Conservation (phyloP, 2,113 vertebrate species). For the Tenrec ecaudatus region DNA sequence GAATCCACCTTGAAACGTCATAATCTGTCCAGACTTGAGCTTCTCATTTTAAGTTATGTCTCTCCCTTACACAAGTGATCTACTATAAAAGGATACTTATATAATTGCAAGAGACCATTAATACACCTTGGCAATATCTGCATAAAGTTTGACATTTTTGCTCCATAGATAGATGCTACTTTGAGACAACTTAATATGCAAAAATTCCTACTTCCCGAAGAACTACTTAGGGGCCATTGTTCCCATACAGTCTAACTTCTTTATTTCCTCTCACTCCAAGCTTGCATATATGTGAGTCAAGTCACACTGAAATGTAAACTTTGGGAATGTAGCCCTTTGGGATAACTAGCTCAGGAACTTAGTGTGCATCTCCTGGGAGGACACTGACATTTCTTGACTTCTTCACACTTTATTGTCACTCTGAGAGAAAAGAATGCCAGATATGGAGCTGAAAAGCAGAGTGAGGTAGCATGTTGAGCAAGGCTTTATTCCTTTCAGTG, state of each 20-base stretch:
- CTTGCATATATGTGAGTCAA: conserved; percentile 32
- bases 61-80: conserved; percentile 55
- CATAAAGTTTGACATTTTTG: conserved; percentile 72
- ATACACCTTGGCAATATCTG: conserved; percentile 33
- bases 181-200: conserved; percentile 67
- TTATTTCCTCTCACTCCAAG: conserved; percentile 11
- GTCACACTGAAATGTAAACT: conserved; percentile 64
- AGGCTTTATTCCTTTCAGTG: conserved; percentile 2
- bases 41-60: conserved; percentile 60
- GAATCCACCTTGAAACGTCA: conserved; percentile 61
- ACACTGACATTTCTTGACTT: conserved; percentile 31
- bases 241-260: conserved; percentile 59
- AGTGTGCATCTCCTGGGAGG: conserved; percentile 30
- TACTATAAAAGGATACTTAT: conserved; percentile 40
- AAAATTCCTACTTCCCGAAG: conserved; percentile 75
- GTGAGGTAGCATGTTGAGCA: background rate
- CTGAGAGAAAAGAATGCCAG: background rate
- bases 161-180: conserved; percentile 68
- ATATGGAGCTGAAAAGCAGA: conserved; percentile 17
- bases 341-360: conserved; percentile 59
- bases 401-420: conserved; percentile 39
- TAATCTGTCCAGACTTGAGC: conserved; percentile 54
- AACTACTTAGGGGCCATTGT: conserved; percentile 73
- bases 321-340: conserved; percentile 58
- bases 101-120: conserved; percentile 65